Base-by-base conservation (phyloP, 2,113 vertebrate species). In the Pongo pygmaeus region DNA sequence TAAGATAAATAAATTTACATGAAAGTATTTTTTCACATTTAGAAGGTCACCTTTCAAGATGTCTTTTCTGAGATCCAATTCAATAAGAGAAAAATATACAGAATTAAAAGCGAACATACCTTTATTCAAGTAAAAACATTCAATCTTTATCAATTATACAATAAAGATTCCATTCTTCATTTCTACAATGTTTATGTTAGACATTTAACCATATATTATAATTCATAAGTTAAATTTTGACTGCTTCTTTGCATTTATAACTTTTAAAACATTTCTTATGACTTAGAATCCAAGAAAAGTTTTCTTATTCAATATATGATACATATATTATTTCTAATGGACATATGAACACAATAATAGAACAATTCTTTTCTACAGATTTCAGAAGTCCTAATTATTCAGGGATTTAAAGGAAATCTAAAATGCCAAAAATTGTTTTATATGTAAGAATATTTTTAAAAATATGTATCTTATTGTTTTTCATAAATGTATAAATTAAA, bases 191-290 rank as follows among this genome's bases (percentile, higher is more conserved):
- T 97, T 97, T 97, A 95, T 57, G 14, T 93, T 95, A 79, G 35
- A 93, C 27, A 80, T 96, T 91, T 91, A 22, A 1, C 8, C 35
- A 46, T 52, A 10, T 20, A 79, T 97, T 98, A 97, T 96, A 94
- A 86, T 98, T 97, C 96, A 94, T 50, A 96, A 92, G 67, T 98
- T 81, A 92, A 85, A 23, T 97, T 97, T 96, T 88, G 81, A n/a
- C 17, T 94, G 23, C 80, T 96, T 97, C 69, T 96, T 97, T 97
- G 59, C 77, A 84, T 11, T 97, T 96, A 72, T 90, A 93, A 52
- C 77, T 97, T 98, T 98, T 90, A 86, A 98, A 97, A 89, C 3
- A 95, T 91, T 94, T 97, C 57, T 43, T 98, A 94, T 96, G 89
- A 86, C 55, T 70, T 96, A 48, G 35, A 97, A 67, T 90, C 6